Conservation (phyloP, 2,888 invertebrate genomes). For the Zygogramma bicolorata region DNA sequence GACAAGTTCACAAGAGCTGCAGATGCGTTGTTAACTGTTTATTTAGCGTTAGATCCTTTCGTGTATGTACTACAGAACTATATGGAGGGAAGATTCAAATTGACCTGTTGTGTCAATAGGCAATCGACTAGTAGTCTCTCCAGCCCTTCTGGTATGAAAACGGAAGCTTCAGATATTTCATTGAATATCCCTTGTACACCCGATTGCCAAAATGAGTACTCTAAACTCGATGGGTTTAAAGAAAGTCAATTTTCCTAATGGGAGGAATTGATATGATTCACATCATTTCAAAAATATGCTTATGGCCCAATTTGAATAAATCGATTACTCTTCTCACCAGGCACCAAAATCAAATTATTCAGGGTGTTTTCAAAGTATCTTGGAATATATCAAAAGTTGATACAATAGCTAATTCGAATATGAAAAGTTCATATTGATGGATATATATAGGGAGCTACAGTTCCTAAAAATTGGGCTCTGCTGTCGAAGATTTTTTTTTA, state of each 20-base stretch:
- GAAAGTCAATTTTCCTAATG: not conserved
- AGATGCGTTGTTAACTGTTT: constrained; percentile 82
- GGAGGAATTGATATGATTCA: not conserved
- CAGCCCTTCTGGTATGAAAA: constrained; percentile 39
- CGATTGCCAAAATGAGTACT: not conserved
- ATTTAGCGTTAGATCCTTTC: constrained; percentile 87
- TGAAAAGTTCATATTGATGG: no score
- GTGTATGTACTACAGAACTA: constrained; percentile 82
- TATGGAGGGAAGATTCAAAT: constrained; percentile 59
- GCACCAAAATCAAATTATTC: no score
- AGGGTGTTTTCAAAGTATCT: no score
- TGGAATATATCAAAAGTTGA: no score
- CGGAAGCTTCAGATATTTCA: constrained; percentile 49
- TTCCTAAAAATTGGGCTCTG: not conserved
- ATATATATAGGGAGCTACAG: no score
- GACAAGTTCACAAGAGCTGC: constrained; percentile 71
- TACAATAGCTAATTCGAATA: no score
- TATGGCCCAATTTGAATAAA: no score
- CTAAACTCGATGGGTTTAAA: not conserved
- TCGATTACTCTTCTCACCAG: no score
- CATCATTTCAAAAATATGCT: not conserved
- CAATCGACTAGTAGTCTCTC: constrained; percentile 48
- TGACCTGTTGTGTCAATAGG: constrained; percentile 50
- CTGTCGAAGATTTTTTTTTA: no score
- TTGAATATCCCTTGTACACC: constrained; percentile 6